Evolutionary conservation across 2,113 vertebrate genomes (phyloP), one percentile per base, ranked within the genome.

Genomic region (Brachyistius frenatus): DNA sequence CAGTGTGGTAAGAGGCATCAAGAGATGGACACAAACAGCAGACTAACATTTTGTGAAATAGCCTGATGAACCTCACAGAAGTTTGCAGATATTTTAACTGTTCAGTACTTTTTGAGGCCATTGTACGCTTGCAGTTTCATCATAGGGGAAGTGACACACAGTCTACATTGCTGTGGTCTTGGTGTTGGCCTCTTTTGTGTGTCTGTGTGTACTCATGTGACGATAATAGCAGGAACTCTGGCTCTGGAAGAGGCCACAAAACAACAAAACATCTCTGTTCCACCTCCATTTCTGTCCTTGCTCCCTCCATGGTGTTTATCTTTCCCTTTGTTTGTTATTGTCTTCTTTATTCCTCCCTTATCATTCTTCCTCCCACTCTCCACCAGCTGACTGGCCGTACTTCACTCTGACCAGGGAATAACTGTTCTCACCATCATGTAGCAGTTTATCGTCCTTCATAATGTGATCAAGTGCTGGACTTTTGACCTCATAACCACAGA

Each of bases 1-100:
- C 95, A 97, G 88, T 97, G 94, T 0, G 98, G 98, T 99, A 89
- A 72, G 95, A 70, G 14, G 55, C 65, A 39, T 16, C 23, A 54
- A 35, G 31, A 41, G 44, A 62, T 3, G 3, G 14, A 44, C 62
- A 49, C 30, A 35, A 13, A 77, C 10, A 3, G 15, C 49, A 37
- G 15, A 35, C 15, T 2, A 15, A 37, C 5, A 30, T 46, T 46
- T 76, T 23, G 3, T 54, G 11, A 70, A 55, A 3, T 11, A 44
- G 37, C 4, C 7, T 52, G 7, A 23, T 16, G 7, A 7, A n/a
- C 3, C 49, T n/a, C 58, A 39, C 1, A 4, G 31, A 65, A 23
- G 9, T 53, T 37, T 36, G 23, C 16, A n/a, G 5, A 7, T 50
- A 14, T 9, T 35, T 50, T 33, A 50, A 9, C 47, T 66, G 2